Evolutionary conservation across 92 coral and sea anemone species (phyloP).

Genomic region (Micromussa lordhowensis): DNA sequence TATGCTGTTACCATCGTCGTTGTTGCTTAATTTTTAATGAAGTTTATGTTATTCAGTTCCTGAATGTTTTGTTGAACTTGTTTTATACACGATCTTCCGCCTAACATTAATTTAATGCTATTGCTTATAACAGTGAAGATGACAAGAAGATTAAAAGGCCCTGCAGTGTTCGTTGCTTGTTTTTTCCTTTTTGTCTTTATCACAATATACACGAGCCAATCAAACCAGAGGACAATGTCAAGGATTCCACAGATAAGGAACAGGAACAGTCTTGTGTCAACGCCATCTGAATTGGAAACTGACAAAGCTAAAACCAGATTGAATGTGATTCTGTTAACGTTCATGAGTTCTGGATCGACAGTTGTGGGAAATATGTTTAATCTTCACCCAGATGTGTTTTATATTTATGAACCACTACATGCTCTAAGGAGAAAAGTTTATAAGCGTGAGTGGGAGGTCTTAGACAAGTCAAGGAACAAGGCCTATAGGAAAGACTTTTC

Average conservation of each 20-base stretch:
- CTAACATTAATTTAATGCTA: too few species aligned
- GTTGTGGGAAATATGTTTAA: not conserved
- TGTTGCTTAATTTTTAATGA: not conserved
- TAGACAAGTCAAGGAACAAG: not conserved
- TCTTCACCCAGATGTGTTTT: not conserved
- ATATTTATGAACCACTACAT: not conserved
- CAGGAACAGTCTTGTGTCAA: not conserved
- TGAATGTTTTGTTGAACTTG: too few species aligned
- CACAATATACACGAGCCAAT: not conserved
- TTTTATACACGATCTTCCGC: too few species aligned
- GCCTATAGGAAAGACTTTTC: not conserved
- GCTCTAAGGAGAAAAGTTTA: not conserved
- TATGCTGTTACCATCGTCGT: too few species aligned
- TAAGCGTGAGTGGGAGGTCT: not conserved
- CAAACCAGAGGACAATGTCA: not conserved
- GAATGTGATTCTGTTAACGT: not conserved
- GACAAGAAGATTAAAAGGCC: not conserved
- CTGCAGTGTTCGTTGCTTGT: not conserved
- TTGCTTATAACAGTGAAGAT: not conserved
- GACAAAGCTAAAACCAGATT: not conserved
- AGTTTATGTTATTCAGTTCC: too few species aligned
- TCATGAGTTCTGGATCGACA: slow-evolving; percentile 4
- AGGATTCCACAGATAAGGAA: not conserved
- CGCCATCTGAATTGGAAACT: not conserved
- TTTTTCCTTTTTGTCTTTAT: too few species aligned